A percentile compares a stretch with the other conserved stretches of the same genome.
Evolutionary conservation across 2,888 invertebrate genomes (phyloP).

Genomic region (Melanophora roralis): DNA sequence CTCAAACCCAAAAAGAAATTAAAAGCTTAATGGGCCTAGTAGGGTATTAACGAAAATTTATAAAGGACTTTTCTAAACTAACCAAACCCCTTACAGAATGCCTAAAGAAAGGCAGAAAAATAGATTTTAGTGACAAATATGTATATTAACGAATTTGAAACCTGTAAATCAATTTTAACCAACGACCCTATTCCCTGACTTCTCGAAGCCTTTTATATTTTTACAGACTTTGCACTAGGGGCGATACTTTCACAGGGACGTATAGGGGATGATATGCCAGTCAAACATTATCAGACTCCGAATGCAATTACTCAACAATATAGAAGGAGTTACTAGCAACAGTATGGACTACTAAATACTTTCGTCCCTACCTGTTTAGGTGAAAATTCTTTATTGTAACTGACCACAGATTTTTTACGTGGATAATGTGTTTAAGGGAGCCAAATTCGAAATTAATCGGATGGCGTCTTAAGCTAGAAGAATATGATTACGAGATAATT

Average conservation of each 20-base stretch:
- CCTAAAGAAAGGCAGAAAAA: background rate
- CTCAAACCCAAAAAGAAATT: background rate
- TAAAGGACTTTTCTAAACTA: background rate
- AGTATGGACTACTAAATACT: background rate
- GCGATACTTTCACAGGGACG: too few relatives aligned
- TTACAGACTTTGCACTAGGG: too few relatives aligned
- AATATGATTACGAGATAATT: too few relatives aligned
- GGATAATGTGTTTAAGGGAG: too few relatives aligned
- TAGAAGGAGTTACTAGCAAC: conserved; percentile 3
- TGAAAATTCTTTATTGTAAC: background rate
- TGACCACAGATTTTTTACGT: too few relatives aligned
- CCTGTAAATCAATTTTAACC: too few relatives aligned
- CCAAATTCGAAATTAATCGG: too few relatives aligned
- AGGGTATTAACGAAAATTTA: background rate
- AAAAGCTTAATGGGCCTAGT: conserved; percentile 1
- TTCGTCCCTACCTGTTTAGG: background rate
- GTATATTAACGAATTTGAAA: background rate
- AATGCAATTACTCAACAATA: background rate
- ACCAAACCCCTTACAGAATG: background rate
- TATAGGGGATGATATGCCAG: background rate
- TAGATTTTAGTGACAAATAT: background rate
- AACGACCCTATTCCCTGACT: too few relatives aligned
- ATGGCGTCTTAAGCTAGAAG: too few relatives aligned
- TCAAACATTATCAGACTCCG: background rate
- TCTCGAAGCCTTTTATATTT: too few relatives aligned